Evolutionary conservation across 2,113 vertebrate species (phyloP).

Genomic region (Suricata suricatta): DNA sequence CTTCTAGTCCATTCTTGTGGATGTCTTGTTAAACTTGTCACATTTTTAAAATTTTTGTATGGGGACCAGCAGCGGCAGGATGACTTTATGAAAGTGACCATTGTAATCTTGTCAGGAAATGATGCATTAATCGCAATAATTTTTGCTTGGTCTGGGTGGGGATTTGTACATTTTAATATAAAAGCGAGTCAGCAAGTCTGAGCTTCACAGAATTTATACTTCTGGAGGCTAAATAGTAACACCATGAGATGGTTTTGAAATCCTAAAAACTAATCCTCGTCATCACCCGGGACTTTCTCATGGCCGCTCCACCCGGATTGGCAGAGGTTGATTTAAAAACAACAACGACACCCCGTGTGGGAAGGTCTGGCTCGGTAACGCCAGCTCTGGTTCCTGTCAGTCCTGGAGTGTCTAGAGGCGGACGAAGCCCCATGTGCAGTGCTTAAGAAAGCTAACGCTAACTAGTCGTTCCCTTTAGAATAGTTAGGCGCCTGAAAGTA

Average conservation of each 20-base stretch:
- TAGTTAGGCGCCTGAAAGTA: not conserved
- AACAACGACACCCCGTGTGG: not conserved
- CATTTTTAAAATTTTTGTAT: slow-evolving; percentile 23
- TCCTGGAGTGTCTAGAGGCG: not conserved
- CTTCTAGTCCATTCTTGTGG: not conserved
- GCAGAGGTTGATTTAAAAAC: not conserved
- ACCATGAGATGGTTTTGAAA: not conserved
- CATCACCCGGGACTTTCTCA: not conserved
- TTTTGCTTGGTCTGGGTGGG: not conserved
- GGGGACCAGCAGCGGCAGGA: not conserved
- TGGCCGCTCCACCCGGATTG: not conserved
- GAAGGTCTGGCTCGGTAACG: not conserved
- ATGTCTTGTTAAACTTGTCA: not conserved
- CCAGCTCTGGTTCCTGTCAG: not conserved
- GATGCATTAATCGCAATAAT: not conserved
- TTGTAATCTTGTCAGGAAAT: not conserved
- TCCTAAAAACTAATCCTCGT: not conserved
- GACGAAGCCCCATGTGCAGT: not conserved
- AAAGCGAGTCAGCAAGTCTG: not conserved
- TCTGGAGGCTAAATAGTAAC: not conserved
- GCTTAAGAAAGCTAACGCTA: not conserved
- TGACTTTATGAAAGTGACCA: not conserved
- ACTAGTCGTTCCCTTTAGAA: not conserved
- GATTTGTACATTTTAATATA: not conserved
- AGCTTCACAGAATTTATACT: not conserved